Conservation (phyloP, 2,888 invertebrate genomes). For the Plebejus argus region DNA sequence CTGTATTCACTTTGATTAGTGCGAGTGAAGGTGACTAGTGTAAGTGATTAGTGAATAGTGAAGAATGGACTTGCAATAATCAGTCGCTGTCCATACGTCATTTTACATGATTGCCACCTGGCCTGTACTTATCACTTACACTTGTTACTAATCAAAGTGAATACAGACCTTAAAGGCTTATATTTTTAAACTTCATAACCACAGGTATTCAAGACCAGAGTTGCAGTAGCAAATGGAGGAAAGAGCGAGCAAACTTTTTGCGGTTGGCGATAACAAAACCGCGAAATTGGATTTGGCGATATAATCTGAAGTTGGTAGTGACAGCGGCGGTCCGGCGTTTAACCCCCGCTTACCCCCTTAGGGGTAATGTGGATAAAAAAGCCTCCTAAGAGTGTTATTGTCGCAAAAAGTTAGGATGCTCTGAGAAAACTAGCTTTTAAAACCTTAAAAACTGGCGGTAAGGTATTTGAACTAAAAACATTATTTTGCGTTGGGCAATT, state of each 20-base stretch:
- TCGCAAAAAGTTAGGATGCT: background rate
- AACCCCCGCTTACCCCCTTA: slow-evolving; percentile 41
- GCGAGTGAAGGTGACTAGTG: too few species aligned
- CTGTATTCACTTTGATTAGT: too few species aligned
- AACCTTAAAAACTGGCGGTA: background rate
- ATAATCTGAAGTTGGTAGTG: slow-evolving; percentile 66
- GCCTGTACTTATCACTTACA: too few species aligned
- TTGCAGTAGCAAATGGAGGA: slow-evolving; percentile 3
- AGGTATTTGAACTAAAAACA: too few species aligned
- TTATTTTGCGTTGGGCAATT: too few species aligned
- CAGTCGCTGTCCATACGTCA: too few species aligned
- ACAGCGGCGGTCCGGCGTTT: slow-evolving; percentile 48
- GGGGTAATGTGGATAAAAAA: slow-evolving; percentile 12
- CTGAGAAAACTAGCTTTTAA: background rate
- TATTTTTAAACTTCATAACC: background rate
- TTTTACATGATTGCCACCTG: too few species aligned
- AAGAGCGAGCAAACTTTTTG: slow-evolving; percentile 70
- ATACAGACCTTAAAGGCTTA: background rate
- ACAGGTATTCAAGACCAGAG: background rate
- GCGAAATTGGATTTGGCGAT: slow-evolving; percentile 80
- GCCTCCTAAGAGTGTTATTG: background rate
- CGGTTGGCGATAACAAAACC: slow-evolving; percentile 73
- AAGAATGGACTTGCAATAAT: too few species aligned
- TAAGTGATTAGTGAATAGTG: too few species aligned
- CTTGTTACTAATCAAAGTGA: too few species aligned